Percentiles rank a stretch among this genome's conserved stretches.
These are phyloP conservation scores for Dasyprocta punctata DNA, from an alignment of 2,113 vertebrate species.

Conservation along the genomic window DNA sequence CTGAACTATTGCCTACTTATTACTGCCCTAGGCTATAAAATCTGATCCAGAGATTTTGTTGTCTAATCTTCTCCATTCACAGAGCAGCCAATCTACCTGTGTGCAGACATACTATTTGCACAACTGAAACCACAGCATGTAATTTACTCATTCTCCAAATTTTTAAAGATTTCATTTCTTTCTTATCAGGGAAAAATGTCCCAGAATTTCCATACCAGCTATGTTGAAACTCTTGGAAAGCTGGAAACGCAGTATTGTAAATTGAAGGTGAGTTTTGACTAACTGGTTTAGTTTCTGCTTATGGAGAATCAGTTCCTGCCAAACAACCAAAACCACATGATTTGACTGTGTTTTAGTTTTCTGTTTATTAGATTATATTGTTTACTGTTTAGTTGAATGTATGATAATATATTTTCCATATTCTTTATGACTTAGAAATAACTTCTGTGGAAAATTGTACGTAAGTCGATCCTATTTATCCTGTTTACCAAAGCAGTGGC, in stretches of 20 bases:
- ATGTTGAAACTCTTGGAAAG: conserved; percentile 95
- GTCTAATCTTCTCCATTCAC: neutral
- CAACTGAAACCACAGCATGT: neutral
- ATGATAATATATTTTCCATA: neutral
- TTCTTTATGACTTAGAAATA: conserved; percentile 49
- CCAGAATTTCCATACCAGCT: conserved; percentile 93
- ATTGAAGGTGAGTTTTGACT: conserved; percentile 91
- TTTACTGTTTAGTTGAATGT: conserved; percentile 14
- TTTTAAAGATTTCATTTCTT: conserved; percentile 32
- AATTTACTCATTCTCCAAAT: neutral
- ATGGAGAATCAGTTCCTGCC: neutral
- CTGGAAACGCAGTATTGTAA: conserved; percentile 98
- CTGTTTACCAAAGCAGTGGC: neutral
- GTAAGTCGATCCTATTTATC: neutral
- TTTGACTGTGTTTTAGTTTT: conserved; percentile 40
- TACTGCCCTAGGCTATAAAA: neutral
- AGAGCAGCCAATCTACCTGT: neutral
- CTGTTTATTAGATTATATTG: conserved; percentile 31
- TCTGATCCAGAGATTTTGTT: neutral
- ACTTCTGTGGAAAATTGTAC: conserved; percentile 7
- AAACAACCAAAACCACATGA: conserved; percentile 5
- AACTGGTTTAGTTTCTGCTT: neutral
- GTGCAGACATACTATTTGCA: neutral
- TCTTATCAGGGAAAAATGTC: conserved; percentile 92
- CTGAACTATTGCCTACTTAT: neutral